Percentiles rank a stretch among this genome's conserved stretches.
phyloP scores from a whole-genome alignment of 2,113 vertebrate genomes.

The Megaptera novaeangliae region DNA sequence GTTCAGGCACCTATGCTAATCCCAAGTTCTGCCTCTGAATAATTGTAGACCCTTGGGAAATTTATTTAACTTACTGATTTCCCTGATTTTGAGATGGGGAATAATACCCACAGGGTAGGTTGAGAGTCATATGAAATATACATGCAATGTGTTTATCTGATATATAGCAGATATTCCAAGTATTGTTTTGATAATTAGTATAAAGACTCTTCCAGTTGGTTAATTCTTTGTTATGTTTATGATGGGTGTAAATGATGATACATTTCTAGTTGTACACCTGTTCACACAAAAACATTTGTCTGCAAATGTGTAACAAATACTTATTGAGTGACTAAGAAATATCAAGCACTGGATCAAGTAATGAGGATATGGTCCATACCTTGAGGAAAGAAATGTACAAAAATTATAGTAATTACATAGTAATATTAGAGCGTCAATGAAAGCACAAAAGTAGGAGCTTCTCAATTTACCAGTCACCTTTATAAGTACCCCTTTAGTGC shows the following conservation, averaged over 20 bases:
- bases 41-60: not conserved
- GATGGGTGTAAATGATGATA: not conserved
- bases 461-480: not conserved
- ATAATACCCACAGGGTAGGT: not conserved
- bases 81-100: not conserved
- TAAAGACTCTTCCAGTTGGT: not conserved
- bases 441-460: not conserved
- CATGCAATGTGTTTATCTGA: not conserved
- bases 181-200: not conserved
- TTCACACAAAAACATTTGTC: not conserved
- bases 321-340: not conserved
- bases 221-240: not conserved
- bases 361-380: not conserved
- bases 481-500: not conserved
- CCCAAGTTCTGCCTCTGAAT: not conserved
- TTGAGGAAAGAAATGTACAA: conserved; percentile 13
- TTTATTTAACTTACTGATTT: not conserved
- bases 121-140: not conserved
- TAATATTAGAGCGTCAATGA: not conserved
- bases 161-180: not conserved
- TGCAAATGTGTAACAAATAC: not conserved
- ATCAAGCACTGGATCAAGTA: not conserved
- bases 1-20: not conserved
- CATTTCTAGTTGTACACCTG: not conserved
- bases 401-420: not conserved